Base-by-base conservation (phyloP, 2,113 vertebrate genomes). In the Arizona elegans region DNA sequence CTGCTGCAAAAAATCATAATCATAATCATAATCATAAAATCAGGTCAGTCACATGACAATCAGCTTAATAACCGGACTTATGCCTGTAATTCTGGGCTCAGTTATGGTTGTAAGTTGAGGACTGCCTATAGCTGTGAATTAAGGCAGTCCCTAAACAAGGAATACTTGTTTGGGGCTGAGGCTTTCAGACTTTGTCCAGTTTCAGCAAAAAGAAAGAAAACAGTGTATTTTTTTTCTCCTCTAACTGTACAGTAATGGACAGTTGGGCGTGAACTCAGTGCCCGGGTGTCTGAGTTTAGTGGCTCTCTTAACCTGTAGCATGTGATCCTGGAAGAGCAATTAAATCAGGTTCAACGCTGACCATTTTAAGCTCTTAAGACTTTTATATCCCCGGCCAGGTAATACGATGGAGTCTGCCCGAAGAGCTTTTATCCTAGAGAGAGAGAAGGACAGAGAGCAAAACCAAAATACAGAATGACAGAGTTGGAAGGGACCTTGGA, bases 281-380 rank as follows among this genome's bases (percentile, higher is more conserved):
- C 85, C 38, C 8, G 29, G 93, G 90, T 85, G 43, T 9, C 93
- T 86, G 65, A 3, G 90, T 93, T 91, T 86, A 88, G 10, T 89
- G 8, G 3, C 59, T 86, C 56, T 29, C 56, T 19, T 17, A 29
- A 47, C 81, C 33, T 65, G 12, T 9, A 91, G 86, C 21, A 0
- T 0, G 21, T 33, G 47, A 26, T 89, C 0, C 1, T 5, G 0
- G 2, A 21, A 0, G 23, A 17, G 50, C 62, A 81, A 86, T 43
- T 0, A 1, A 7, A 21, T 65, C 0, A 53, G 17, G 11, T 91
- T 92, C 50, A 9, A 88, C 53, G 29, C 0, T 5, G 54, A 88
- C 55, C 52, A 29, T 8, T 47, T 58, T 52, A 88, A 81, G 38
- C 65, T 81, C 8, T 0, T 12, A 0, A n/a, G 24, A 7, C 47